Percentiles rank a stretch among this genome's conserved stretches.
These are phyloP conservation scores for Scylla paramamosain DNA, from an alignment of 1,140 invertebrate genomes.

Conservation along the genomic window DNA sequence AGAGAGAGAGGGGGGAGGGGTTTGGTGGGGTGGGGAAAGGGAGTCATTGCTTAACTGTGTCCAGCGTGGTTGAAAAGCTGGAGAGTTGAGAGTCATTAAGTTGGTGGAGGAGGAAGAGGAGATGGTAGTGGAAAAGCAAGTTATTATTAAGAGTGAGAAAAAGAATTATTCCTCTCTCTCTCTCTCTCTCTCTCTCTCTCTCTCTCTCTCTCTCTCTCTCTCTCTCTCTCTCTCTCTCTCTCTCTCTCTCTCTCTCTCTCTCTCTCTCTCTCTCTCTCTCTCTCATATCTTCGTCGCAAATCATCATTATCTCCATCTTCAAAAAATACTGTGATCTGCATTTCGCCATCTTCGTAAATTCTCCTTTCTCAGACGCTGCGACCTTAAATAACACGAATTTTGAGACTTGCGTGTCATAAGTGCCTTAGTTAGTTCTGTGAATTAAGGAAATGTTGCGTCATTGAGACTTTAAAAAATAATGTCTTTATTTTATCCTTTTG, in stretches of 20 bases:
- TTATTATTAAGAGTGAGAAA: background rate
- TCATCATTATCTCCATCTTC: background rate
- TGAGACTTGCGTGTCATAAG: no score
- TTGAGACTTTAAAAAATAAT: no score
- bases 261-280: background rate
- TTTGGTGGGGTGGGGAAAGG: no score
- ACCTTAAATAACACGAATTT: no score
- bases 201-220: conserved; percentile 20
- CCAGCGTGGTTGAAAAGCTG: no score
- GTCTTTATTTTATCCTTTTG: no score
- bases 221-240: conserved; percentile 20
- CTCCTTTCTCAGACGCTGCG: no score
- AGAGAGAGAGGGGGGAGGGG: no score
- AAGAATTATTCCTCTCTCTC: background rate
- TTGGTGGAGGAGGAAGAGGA: background rate
- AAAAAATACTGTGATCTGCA: background rate
- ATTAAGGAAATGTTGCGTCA: no score
- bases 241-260: background rate
- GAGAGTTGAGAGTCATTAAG: no score
- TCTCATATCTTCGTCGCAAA: background rate
- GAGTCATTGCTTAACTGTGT: no score
- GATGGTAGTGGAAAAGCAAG: background rate
- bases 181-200: conserved; percentile 11
- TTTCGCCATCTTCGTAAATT: background rate
- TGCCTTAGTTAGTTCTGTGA: no score